Conservation (phyloP, 2,113 vertebrate species). For the Cynocephalus volans region DNA sequence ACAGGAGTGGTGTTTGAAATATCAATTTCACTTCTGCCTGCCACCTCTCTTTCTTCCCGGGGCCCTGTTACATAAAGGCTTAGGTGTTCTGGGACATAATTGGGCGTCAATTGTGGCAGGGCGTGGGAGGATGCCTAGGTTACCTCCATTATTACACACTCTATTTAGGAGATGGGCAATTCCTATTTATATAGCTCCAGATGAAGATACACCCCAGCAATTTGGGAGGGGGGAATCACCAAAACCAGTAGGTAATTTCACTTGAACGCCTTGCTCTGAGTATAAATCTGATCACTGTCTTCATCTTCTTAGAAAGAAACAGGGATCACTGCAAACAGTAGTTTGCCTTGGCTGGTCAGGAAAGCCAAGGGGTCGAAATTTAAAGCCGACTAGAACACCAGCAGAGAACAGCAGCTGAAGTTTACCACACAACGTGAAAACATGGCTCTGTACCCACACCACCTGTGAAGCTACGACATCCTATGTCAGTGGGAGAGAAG, state of each 20-base stretch:
- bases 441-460: neutral
- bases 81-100: constrained; percentile 80
- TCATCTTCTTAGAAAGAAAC: constrained; percentile 75
- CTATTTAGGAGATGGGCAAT: constrained; percentile 81
- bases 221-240: constrained; percentile 70
- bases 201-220: constrained; percentile 81
- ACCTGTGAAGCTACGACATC: neutral
- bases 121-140: constrained; percentile 85
- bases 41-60: constrained; percentile 66
- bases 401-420: constrained; percentile 48
- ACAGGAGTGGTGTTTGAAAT: constrained; percentile 56
- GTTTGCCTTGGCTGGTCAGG: constrained; percentile 65
- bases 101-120: constrained; percentile 81
- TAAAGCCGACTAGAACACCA: constrained; percentile 18
- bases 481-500: neutral
- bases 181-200: constrained; percentile 81
- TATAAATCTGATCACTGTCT: constrained; percentile 70
- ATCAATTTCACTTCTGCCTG: constrained; percentile 63
- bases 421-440: neutral
- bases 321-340: constrained; percentile 75
- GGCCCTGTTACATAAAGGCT: constrained; percentile 82
- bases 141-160: constrained; percentile 80
- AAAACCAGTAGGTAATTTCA: constrained; percentile 78
- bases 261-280: constrained; percentile 80
- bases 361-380: constrained; percentile 58